These are phyloP conservation scores for Drosophila watanabei DNA, from an alignment of 1,140 invertebrate species.

Conservation along the genomic window DNA sequence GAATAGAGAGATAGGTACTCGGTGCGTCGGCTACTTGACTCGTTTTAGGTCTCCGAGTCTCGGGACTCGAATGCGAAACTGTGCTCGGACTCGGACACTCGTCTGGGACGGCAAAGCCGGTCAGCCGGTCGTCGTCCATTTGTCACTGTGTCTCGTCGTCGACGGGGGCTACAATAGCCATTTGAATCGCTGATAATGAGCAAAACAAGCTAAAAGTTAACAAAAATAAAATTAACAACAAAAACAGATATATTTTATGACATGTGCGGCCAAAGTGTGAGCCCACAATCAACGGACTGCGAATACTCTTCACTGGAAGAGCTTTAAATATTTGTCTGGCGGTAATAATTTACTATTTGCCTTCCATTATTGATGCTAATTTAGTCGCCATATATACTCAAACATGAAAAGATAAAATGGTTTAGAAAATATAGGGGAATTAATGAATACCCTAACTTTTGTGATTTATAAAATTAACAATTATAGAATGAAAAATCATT, in stretches of 20 bases:
- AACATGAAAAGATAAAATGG: slow-evolving; percentile 4
- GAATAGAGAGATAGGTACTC: slow-evolving; percentile 24
- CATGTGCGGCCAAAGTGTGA: slow-evolving; percentile 16
- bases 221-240: slow-evolving; percentile 20
- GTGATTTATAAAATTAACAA: background rate
- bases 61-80: slow-evolving; percentile 28
- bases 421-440: background rate
- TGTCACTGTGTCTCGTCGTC: slow-evolving; percentile 25
- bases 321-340: slow-evolving; percentile 9
- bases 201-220: slow-evolving; percentile 49
- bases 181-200: slow-evolving; percentile 62
- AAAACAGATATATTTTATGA: slow-evolving; percentile 10
- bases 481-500: background rate
- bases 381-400: slow-evolving; percentile 1
- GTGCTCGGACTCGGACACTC: background rate
- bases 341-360: slow-evolving; percentile 23
- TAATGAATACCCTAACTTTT: background rate
- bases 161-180: slow-evolving; percentile 30
- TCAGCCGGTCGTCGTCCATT: slow-evolving; percentile 18
- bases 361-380: slow-evolving; percentile 38
- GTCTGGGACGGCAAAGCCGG: slow-evolving; percentile 38
- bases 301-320: slow-evolving; percentile 13
- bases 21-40: slow-evolving; percentile 10
- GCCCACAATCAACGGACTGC: slow-evolving; percentile 18
- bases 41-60: slow-evolving; percentile 6